Conservation (phyloP, 2,888 invertebrate genomes). For the Tetranychus piercei region DNA sequence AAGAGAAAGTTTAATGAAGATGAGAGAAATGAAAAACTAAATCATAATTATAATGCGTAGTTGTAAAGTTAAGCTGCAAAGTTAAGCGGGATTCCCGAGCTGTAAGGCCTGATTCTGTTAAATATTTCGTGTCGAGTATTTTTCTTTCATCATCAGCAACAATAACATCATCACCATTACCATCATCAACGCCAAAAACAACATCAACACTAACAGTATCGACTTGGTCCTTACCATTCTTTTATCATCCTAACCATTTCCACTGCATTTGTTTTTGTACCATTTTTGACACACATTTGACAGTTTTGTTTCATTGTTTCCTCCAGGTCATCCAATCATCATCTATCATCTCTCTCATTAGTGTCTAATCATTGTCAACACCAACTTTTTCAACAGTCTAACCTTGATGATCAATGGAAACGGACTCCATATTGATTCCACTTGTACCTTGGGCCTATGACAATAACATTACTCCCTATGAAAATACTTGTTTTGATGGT, state of each 20-base stretch:
- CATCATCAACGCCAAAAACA: too few relatives aligned
- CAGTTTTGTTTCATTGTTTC: neutral
- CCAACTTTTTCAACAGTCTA: neutral
- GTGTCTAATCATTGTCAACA: neutral
- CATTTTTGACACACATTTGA: too few relatives aligned
- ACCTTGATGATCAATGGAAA: conserved; percentile 3
- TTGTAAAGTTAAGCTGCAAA: neutral
- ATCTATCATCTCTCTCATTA: too few relatives aligned
- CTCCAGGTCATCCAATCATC: neutral
- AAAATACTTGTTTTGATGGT: conserved; percentile 3
- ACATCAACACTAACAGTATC: too few relatives aligned
- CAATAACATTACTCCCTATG: neutral
- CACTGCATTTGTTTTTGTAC: too few relatives aligned
- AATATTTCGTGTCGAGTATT: neutral
- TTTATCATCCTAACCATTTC: too few relatives aligned
- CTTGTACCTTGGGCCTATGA: neutral
- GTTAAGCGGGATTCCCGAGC: neutral
- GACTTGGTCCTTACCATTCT: too few relatives aligned
- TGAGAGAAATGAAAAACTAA: neutral
- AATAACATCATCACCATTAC: too few relatives aligned
- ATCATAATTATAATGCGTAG: neutral
- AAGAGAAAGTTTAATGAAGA: neutral
- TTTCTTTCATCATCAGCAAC: neutral
- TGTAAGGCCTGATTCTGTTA: neutral
- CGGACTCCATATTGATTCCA: conserved; percentile 8